These are phyloP conservation scores for Pilophorus perplexus DNA, from an alignment of 2,888 invertebrate genomes.

Conservation along the genomic window DNA sequence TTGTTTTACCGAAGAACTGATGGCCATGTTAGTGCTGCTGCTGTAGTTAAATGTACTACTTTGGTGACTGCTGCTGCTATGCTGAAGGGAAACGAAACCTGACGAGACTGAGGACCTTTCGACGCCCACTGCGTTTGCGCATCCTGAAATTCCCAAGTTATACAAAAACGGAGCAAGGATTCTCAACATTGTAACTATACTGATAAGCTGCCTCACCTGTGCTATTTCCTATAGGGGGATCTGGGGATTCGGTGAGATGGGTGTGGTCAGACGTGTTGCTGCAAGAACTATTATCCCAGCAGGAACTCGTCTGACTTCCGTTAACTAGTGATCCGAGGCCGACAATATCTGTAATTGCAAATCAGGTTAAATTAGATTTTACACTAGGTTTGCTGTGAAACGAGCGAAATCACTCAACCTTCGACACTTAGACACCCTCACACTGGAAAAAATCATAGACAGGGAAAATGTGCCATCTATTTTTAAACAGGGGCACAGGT, in stretches of 20 bases:
- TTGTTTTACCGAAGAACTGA: conserved; percentile 32
- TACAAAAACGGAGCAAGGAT: background rate
- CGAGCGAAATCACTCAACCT: no score
- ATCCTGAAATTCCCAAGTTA: conserved; percentile 9
- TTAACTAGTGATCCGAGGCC: conserved; percentile 47
- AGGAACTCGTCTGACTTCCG: conserved; percentile 49
- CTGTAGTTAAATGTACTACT: conserved; percentile 44
- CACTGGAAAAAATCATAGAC: no score
- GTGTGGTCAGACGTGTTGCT: conserved; percentile 48
- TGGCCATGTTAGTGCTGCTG: conserved; percentile 36
- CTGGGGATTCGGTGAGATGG: conserved; percentile 47
- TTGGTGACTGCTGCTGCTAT: conserved; percentile 43
- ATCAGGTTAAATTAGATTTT: no score
- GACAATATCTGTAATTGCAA: conserved; percentile 25
- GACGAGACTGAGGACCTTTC: conserved; percentile 45
- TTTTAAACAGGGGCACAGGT: background rate
- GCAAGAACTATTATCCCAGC: conserved; percentile 50
- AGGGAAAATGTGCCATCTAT: conserved; percentile 6
- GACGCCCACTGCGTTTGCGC: conserved; percentile 6
- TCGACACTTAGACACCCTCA: no score
- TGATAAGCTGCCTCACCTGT: conserved; percentile 27
- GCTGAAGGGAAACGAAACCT: conserved; percentile 46
- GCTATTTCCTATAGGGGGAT: conserved; percentile 42
- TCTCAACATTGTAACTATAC: background rate
- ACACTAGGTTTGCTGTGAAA: no score